Evolutionary conservation across 2,888 invertebrate species (phyloP).

Genomic region (Aproaerema taeniolella): DNA sequence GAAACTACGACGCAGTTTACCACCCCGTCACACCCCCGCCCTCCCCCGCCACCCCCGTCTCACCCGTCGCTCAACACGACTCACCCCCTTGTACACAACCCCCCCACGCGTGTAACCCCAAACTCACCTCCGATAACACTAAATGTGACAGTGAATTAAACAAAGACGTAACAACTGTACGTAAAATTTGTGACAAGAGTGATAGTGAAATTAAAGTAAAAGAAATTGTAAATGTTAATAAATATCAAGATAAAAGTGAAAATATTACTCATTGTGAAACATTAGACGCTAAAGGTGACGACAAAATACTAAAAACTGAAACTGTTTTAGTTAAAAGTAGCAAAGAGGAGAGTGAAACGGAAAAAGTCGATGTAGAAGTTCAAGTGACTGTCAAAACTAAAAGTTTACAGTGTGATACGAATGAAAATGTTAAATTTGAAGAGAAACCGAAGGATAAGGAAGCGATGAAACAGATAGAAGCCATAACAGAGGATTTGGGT

Average conservation of each 20-base stretch:
- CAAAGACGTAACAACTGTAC: too few species aligned
- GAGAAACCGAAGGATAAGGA: constrained; percentile 33
- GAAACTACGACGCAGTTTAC: constrained; percentile 61
- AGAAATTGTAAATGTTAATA: neutral
- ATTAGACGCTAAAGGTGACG: constrained; percentile 27
- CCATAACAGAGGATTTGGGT: constrained; percentile 59
- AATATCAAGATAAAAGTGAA: constrained; percentile 36
- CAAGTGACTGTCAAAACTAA: constrained; percentile 40
- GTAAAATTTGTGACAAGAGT: too few species aligned
- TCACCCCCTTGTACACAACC: constrained; percentile 4
- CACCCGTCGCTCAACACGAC: constrained; percentile 17
- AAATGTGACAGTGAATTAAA: neutral
- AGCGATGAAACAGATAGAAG: constrained; percentile 54
- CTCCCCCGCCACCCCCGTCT: constrained; percentile 28
- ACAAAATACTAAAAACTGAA: constrained; percentile 37
- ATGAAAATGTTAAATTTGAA: constrained; percentile 20
- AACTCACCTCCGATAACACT: neutral
- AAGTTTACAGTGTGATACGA: too few species aligned
- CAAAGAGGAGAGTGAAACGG: constrained; percentile 34
- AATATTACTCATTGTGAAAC: constrained; percentile 40
- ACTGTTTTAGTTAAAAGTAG: constrained; percentile 44
- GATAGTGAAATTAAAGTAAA: too few species aligned
- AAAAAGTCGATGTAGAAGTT: constrained; percentile 39
- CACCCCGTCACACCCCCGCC: constrained; percentile 33
- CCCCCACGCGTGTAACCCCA: neutral